Conservation (phyloP, 2,888 invertebrate genomes). For the Coenonympha arcania region DNA sequence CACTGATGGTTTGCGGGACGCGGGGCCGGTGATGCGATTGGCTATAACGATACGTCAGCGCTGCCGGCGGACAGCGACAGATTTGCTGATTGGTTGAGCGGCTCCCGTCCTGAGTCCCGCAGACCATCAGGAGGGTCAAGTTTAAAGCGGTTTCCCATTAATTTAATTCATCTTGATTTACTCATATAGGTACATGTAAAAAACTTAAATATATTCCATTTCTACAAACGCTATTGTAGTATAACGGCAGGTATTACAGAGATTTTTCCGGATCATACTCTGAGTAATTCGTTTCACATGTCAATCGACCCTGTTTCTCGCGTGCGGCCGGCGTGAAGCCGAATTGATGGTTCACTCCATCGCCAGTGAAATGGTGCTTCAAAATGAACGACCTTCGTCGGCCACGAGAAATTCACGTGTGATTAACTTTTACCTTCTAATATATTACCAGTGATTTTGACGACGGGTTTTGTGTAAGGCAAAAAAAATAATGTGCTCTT, state of each 20-base stretch:
- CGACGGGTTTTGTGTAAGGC: background rate
- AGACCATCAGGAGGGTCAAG: too few relatives aligned
- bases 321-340: slow-evolving; percentile 67
- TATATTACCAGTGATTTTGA: slow-evolving; percentile 7
- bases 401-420: slow-evolving; percentile 70
- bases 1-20: too few relatives aligned
- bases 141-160: too few relatives aligned
- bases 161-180: too few relatives aligned
- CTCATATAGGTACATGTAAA: too few relatives aligned
- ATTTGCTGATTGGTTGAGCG: too few relatives aligned
- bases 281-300: slow-evolving; percentile 64
- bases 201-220: background rate
- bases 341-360: slow-evolving; percentile 72
- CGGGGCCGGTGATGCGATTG: too few relatives aligned
- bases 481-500: too few relatives aligned
- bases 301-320: slow-evolving; percentile 53
- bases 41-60: too few relatives aligned
- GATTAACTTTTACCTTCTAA: slow-evolving; percentile 51
- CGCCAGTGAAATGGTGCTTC: slow-evolving; percentile 71
- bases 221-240: slow-evolving; percentile 21
- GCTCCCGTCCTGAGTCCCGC: too few relatives aligned
- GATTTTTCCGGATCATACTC: slow-evolving; percentile 55
- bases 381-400: slow-evolving; percentile 63
- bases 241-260: slow-evolving; percentile 59
- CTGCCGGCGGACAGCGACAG: too few relatives aligned